Conservation (phyloP, 2,797 vertebrate genomes). For the Spinus olivaceus region DNA sequence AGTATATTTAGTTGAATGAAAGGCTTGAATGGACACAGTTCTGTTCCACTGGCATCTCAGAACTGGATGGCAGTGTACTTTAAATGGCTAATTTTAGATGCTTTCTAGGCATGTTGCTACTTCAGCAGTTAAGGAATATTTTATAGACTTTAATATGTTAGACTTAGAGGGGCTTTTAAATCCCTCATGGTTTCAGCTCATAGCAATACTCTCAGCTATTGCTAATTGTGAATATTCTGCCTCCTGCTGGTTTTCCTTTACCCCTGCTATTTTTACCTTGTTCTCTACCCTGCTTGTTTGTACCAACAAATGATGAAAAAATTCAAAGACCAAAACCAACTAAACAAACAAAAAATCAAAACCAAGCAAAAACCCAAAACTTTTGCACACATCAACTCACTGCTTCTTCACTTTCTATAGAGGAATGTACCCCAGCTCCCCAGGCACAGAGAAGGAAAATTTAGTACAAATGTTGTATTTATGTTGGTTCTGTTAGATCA, state of each 20-base stretch:
- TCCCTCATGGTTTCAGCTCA: neutral
- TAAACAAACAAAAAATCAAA: neutral
- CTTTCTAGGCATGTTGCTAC: neutral
- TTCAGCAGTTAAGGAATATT: neutral
- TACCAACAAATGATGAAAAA: neutral
- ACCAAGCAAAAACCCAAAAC: rapidly evolving
- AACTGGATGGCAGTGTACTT: neutral
- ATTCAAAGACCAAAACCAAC: neutral
- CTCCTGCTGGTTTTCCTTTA: neutral
- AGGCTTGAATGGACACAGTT: neutral
- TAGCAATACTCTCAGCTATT: neutral
- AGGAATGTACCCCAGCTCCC: neutral
- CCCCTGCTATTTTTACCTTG: neutral
- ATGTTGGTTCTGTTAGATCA: neutral
- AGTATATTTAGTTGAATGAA: neutral
- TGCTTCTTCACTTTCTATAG: neutral
- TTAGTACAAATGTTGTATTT: neutral
- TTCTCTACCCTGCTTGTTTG: neutral
- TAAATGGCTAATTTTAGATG: neutral
- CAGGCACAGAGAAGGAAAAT: neutral
- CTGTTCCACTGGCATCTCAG: neutral
- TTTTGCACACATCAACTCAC: neutral
- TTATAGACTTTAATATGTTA: neutral
- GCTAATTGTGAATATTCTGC: neutral
- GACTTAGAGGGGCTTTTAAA: neutral